Evolutionary conservation across 2,113 vertebrate genomes (phyloP), one percentile per base, ranked within the genome.

Genomic region (Ovibos moschatus): DNA sequence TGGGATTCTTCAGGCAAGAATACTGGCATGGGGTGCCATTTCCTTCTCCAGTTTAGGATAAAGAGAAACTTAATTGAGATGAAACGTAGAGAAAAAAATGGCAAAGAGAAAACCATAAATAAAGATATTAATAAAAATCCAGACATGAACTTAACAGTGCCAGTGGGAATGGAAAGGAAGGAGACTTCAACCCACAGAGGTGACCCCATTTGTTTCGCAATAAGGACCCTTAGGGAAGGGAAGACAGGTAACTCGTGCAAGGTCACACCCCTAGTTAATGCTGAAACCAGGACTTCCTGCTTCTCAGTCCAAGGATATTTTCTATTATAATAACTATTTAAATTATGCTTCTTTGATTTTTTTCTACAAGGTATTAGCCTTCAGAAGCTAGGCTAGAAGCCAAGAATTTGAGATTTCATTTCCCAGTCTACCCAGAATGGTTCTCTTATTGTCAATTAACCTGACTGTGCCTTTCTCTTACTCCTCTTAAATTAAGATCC

Each of bases 401-500:
- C 89, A 97, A 93, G 53, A 55, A 94, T 95, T 91, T 62, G 33
- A 95, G 62, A 53, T 85, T 98, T 97, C 51, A 92, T 96, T 95
- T 96, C 47, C 53, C 50, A 16, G 85, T 79, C 40, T 47, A 82
- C 14, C 23, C 30, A 94, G 89, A 95, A 94, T 53, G 55, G 67
- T 87, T 95, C 91, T 90, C 84, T 90, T 94, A 88, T 79, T 84
- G 58, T 55, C 84, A 62, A 51, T 95, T 97, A 93, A 93, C 71
- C 57, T 82, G 55, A 47, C 3, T 23, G 55, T 71, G 62, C 51
- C 89, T 94, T 93, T 83, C 33, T 25, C 19, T 11, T 84, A 58
- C 7, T 57, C 36, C 64, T 97, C 58, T 96, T 85, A 89, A 97
- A 82, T 92, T 84, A 87, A 93, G 23, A 74, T 50, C 36, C 47